Conservation (phyloP, 2,797 vertebrate genomes). For the Scolopax bukidnonensis region DNA sequence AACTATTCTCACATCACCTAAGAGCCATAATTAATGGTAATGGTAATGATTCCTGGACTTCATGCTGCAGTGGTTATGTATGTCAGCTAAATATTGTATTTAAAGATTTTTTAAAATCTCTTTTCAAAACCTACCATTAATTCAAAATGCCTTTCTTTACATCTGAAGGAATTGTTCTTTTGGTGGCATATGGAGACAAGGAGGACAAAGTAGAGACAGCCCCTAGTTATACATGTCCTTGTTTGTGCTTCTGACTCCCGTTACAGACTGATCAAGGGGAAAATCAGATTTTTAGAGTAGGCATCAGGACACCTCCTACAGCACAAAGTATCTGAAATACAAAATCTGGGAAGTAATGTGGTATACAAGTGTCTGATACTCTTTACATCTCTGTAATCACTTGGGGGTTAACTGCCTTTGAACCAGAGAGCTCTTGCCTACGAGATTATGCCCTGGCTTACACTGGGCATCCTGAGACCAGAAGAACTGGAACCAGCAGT, state of each 20-base stretch:
- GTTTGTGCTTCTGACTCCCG: background rate
- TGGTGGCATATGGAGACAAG: background rate
- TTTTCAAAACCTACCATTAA: background rate
- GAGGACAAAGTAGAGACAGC: background rate
- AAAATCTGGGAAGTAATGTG: background rate
- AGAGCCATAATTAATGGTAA: background rate
- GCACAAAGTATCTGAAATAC: background rate
- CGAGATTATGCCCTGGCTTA: background rate
- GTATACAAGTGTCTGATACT: background rate
- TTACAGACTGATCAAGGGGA: background rate
- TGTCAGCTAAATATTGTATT: background rate
- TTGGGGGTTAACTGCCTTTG: background rate
- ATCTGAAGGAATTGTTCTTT: background rate
- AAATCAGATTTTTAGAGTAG: background rate
- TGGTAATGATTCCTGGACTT: background rate
- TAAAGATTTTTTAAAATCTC: background rate
- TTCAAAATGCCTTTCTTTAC: background rate
- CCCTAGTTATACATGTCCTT: background rate
- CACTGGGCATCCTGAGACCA: background rate
- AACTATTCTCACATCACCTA: background rate
- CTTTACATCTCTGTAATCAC: background rate
- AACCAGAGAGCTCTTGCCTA: background rate
- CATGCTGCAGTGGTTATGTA: background rate
- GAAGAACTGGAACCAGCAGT: background rate
- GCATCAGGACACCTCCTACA: background rate